Percentiles rank a stretch among this genome's conserved stretches.
Evolutionary conservation across 2,797 vertebrate genomes (phyloP).

Genomic region (Garrulus glandarius): DNA sequence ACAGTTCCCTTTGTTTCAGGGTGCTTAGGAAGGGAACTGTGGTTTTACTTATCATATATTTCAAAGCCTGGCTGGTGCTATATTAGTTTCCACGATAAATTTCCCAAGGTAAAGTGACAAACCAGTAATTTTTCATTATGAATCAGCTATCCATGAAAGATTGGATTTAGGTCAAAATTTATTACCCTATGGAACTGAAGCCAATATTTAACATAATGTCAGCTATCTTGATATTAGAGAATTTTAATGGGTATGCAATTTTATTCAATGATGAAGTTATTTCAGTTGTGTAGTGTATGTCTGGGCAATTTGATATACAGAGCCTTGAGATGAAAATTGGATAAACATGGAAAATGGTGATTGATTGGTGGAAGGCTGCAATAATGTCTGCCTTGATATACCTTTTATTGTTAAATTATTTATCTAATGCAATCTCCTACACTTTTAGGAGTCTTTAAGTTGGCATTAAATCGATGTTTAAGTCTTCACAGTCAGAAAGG

Average conservation of each 20-base stretch:
- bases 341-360: conserved; percentile 74
- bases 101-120: conserved; percentile 69
- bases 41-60: background rate
- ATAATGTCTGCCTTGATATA: conserved; percentile 65
- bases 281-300: conserved; percentile 65
- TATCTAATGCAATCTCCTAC: conserved; percentile 69
- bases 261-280: conserved; percentile 73
- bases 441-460: conserved; percentile 64
- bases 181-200: conserved; percentile 68
- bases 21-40: background rate
- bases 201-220: conserved; percentile 75
- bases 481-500: conserved; percentile 45
- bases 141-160: conserved; percentile 74
- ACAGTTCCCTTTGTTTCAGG: background rate
- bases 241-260: conserved; percentile 72
- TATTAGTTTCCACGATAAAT: conserved; percentile 44
- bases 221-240: conserved; percentile 62
- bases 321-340: conserved; percentile 61
- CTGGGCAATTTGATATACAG: conserved; percentile 65
- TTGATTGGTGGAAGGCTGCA: conserved; percentile 67
- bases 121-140: conserved; percentile 74
- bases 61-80: background rate
- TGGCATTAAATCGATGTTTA: conserved; percentile 70
- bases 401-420: conserved; percentile 77
- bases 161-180: conserved; percentile 76